Evolutionary conservation across 2,113 vertebrate genomes (phyloP).

Genomic region (Coryphaenoides rupestris): DNA sequence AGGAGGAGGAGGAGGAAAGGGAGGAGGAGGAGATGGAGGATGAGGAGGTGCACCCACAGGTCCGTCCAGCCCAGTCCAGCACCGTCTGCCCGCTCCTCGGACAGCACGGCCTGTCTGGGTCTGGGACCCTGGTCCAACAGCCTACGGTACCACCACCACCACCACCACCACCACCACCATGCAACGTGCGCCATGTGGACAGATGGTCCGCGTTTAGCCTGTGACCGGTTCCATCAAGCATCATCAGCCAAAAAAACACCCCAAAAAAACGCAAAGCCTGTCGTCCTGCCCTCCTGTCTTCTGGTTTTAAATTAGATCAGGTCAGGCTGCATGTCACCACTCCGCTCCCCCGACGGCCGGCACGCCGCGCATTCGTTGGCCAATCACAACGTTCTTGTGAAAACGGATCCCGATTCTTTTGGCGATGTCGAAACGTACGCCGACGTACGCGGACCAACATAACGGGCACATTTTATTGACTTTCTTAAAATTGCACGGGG

Average conservation of each 20-base stretch:
- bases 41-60: too few relatives aligned
- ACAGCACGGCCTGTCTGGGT: too few relatives aligned
- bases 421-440: background rate
- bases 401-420: background rate
- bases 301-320: background rate
- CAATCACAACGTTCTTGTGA: background rate
- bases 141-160: too few relatives aligned
- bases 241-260: background rate
- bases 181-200: too few relatives aligned
- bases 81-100: too few relatives aligned
- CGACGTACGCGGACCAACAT: background rate
- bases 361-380: background rate
- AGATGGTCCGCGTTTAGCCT: conserved; percentile 1
- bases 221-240: background rate
- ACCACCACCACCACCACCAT: background rate
- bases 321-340: background rate
- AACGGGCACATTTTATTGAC: too few relatives aligned
- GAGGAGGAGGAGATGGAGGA: too few relatives aligned
- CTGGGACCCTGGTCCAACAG: background rate
- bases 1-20: too few relatives aligned
- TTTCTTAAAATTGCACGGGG: background rate
- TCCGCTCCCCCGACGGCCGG: background rate
- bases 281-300: background rate
- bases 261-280: background rate
- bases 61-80: too few relatives aligned